phyloP scores from a whole-genome alignment of 2,797 vertebrate genomes.

The Onychomys leucogaster region DNA sequence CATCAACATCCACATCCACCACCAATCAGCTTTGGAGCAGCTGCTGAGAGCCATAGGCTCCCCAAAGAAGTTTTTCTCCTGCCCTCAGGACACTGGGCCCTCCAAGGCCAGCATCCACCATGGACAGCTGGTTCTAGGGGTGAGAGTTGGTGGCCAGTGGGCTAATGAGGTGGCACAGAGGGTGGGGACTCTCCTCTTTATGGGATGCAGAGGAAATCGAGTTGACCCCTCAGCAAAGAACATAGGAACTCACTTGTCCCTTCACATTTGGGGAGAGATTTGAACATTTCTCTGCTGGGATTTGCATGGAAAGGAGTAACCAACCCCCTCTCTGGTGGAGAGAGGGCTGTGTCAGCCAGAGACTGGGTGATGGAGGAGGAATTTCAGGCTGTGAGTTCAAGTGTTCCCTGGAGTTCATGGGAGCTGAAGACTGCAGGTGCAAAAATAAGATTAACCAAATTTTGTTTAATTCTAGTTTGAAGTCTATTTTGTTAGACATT shows the following conservation, averaged over 20 bases:
- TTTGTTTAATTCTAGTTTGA: not conserved
- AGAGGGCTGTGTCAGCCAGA: not conserved
- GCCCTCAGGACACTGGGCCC: rapidly evolving
- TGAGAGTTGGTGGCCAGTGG: not conserved
- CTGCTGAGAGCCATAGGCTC: conserved; percentile 48
- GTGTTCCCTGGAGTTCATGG: not conserved
- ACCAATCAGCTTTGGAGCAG: conserved; percentile 34
- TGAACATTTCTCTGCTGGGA: not conserved
- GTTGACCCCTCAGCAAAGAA: not conserved
- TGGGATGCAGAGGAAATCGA: not conserved
- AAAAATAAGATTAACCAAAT: not conserved
- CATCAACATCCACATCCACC: conserved; percentile 70
- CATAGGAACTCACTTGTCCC: not conserved
- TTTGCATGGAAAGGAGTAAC: not conserved
- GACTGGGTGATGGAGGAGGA: not conserved
- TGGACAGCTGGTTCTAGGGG: conserved; percentile 63
- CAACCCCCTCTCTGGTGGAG: not conserved
- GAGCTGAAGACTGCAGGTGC: not conserved
- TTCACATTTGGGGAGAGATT: not conserved
- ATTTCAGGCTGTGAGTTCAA: not conserved
- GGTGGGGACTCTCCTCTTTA: not conserved
- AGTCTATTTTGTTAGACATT: not conserved
- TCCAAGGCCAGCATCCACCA: not conserved
- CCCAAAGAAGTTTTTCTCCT: not conserved
- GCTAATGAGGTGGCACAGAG: not conserved